Percentiles rank a stretch among this genome's conserved stretches.
phyloP scores from a whole-genome alignment of 1,140 invertebrate species.

The Macrosteles quadrilineatus region DNA sequence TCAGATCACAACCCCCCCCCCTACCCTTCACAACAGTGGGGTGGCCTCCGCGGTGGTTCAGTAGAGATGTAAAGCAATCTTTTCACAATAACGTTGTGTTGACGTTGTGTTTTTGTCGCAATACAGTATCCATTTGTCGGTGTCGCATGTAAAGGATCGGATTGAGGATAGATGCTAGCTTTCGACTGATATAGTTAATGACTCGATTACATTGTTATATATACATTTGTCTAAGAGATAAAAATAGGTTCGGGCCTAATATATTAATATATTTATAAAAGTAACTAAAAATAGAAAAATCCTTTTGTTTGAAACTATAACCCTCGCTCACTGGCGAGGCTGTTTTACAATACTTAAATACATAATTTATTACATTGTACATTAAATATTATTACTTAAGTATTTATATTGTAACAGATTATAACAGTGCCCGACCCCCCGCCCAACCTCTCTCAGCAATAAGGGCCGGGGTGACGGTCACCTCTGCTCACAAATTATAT shows the following conservation, averaged over 20 bases:
- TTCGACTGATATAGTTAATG: constrained; percentile 43
- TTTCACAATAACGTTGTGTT: constrained; percentile 15
- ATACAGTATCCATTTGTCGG: too few species aligned
- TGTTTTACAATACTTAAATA: constrained; percentile 24
- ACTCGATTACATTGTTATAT: constrained; percentile 42
- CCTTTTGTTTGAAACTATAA: neutral
- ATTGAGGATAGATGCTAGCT: constrained; percentile 40
- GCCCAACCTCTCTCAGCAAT: neutral
- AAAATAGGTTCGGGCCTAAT: constrained; percentile 45
- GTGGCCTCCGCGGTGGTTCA: too few species aligned
- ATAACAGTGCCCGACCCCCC: too few species aligned
- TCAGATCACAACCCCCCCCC: too few species aligned
- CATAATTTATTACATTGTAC: constrained; percentile 24
- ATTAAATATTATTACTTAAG: constrained; percentile 25
- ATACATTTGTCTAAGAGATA: constrained; percentile 36
- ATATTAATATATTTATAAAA: constrained; percentile 40
- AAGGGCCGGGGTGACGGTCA: neutral
- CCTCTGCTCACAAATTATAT: constrained; percentile 22
- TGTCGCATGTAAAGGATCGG: neutral
- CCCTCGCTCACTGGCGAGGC: neutral
- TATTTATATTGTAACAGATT: constrained; percentile 6
- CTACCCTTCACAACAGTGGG: too few species aligned
- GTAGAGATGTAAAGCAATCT: constrained; percentile 17
- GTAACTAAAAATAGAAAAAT: constrained; percentile 13
- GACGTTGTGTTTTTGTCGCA: neutral